These are phyloP conservation scores for Bufo gargarizans DNA, from an alignment of 2,113 vertebrate genomes.

Conservation along the genomic window DNA sequence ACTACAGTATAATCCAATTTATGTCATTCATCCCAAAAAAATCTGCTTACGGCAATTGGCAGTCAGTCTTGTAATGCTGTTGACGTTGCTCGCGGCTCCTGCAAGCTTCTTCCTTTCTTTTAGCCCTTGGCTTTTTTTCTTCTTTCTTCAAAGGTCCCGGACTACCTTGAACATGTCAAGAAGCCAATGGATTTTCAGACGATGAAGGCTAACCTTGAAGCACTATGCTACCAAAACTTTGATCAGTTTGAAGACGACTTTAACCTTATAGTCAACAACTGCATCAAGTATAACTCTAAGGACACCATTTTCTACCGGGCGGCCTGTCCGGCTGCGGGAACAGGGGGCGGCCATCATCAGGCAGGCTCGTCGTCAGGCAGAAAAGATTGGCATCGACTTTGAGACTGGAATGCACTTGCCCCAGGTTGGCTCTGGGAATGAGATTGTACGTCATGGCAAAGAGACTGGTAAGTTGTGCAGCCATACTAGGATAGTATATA, in stretches of 20 bases:
- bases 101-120: neutral
- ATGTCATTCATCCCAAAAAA: neutral
- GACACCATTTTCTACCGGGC: conserved; percentile 97
- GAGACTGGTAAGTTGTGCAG: conserved; percentile 72
- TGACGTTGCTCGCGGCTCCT: neutral
- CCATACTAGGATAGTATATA: neutral
- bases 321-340: conserved; percentile 89
- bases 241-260: conserved; percentile 96
- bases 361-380: conserved; percentile 89
- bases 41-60: neutral
- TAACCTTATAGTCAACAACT: conserved; percentile 96
- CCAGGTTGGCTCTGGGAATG: conserved; percentile 83
- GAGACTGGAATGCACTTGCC: conserved; percentile 95
- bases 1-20: neutral
- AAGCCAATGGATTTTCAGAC: conserved; percentile 99
- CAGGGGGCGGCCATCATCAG: conserved; percentile 86
- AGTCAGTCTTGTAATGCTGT: neutral
- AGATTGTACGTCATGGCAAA: conserved; percentile 69
- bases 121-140: conserved; percentile 57
- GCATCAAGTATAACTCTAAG: conserved; percentile 98
- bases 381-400: conserved; percentile 96
- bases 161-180: conserved; percentile 98
- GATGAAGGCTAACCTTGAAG: conserved; percentile 94
- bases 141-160: conserved; percentile 84
- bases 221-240: conserved; percentile 92